Conservation (phyloP, 2,888 invertebrate genomes). For the Thyatira batis region DNA sequence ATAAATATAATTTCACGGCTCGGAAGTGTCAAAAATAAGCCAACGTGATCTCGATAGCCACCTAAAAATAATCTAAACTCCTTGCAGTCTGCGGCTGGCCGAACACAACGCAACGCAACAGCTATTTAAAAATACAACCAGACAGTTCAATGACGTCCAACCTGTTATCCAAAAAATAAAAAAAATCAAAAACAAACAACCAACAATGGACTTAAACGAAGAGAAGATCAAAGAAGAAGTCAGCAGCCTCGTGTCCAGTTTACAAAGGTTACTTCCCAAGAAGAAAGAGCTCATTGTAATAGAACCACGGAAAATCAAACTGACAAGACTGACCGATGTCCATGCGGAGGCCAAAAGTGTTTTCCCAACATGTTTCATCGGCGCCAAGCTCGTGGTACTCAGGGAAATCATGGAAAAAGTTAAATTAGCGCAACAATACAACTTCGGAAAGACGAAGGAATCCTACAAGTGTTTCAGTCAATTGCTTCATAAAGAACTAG, state of each 20-base stretch:
- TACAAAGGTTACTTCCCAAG: conserved; percentile 67
- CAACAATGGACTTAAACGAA: conserved; percentile 72
- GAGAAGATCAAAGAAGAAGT: conserved; percentile 67
- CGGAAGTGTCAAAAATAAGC: conserved; percentile 29
- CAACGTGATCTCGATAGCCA: conserved; percentile 31
- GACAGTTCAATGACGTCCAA: conserved; percentile 71
- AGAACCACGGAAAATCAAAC: conserved; percentile 43
- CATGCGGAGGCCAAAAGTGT: conserved; percentile 71
- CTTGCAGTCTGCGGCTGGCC: conserved; percentile 64
- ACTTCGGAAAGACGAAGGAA: conserved; percentile 65
- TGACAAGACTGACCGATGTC: conserved; percentile 60
- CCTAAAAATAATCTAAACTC: conserved; percentile 58
- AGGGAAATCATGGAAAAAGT: conserved; percentile 67
- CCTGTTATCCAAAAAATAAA: conserved; percentile 58
- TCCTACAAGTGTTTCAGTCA: conserved; percentile 60
- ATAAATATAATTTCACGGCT: background rate
- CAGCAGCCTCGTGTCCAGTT: conserved; percentile 57
- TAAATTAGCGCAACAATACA: conserved; percentile 70
- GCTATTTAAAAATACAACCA: conserved; percentile 62
- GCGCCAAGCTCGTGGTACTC: conserved; percentile 61
- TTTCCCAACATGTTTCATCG: conserved; percentile 72
- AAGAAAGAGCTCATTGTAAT: conserved; percentile 61
- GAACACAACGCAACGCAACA: conserved; percentile 43
- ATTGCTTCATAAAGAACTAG: conserved; percentile 68
- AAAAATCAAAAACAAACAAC: conserved; percentile 43